A percentile compares a stretch with the other conserved stretches of the same genome.
Evolutionary conservation across 2,888 invertebrate genomes (phyloP).

Genomic region (Pecten maximus): DNA sequence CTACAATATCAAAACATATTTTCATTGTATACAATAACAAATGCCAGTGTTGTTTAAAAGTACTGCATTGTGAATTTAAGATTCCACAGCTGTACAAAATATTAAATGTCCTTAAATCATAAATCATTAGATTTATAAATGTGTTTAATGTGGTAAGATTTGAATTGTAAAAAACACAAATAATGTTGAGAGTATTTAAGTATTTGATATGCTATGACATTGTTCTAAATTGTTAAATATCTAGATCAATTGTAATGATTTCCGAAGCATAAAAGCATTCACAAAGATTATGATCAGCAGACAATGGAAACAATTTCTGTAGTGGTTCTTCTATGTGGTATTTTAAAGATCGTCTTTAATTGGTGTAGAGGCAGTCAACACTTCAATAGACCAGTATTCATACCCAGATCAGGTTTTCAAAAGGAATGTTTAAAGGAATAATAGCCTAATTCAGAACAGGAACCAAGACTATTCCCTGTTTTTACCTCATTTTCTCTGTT

Average conservation of each 20-base stretch:
- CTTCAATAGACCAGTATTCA: neutral
- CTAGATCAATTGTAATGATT: constrained; percentile 4
- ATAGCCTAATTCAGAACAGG: neutral
- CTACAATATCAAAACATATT: neutral
- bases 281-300: neutral
- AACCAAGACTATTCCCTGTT: neutral
- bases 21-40: neutral
- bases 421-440: constrained; percentile 16
- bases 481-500: neutral
- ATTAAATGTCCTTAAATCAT: neutral
- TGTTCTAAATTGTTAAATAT: constrained; percentile 14
- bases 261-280: neutral
- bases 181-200: neutral
- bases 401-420: constrained; percentile 2
- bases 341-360: constrained; percentile 34
- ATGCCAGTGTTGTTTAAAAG: neutral
- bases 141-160: neutral
- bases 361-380: neutral
- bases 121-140: neutral
- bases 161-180: neutral
- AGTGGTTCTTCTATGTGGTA: neutral
- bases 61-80: neutral
- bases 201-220: neutral
- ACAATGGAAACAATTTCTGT: constrained; percentile 18
- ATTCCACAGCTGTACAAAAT: neutral